Evolutionary conservation across 2,797 vertebrate species (phyloP).

Genomic region (Rhinoraja longicauda): DNA sequence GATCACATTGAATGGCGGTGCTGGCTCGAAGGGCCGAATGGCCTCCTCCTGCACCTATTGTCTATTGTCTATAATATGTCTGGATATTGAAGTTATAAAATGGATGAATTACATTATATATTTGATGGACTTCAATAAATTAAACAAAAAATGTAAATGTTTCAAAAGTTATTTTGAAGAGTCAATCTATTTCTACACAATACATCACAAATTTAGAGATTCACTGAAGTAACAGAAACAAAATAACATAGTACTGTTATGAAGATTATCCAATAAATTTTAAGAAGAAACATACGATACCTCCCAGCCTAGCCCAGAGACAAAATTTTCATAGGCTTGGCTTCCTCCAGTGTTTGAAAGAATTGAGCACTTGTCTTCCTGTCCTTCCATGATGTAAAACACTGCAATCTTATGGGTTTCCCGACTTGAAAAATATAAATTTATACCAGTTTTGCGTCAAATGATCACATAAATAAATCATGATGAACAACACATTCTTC

Average conservation of each 20-base stretch:
- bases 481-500: neutral
- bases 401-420: slow-evolving; percentile 98
- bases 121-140: neutral
- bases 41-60: no score
- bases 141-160: neutral
- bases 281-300: slow-evolving; percentile 51
- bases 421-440: slow-evolving; percentile 59
- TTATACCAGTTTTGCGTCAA: neutral
- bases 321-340: slow-evolving; percentile 92
- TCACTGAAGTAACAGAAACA: neutral
- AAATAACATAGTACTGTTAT: neutral
- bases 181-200: neutral
- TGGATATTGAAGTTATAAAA: neutral
- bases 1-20: no score
- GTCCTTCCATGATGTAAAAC: slow-evolving; percentile 94
- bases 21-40: no score
- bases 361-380: slow-evolving; percentile 96
- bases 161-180: neutral
- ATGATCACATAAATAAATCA: neutral
- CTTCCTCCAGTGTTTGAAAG: slow-evolving; percentile 85
- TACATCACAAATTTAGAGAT: neutral
- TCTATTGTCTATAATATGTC: no score
- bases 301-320: slow-evolving; percentile 97
- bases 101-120: neutral
- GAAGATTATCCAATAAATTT: neutral